Evolutionary conservation across 1,140 invertebrate species (phyloP), one percentile per base, ranked within the genome.

Genomic region (Drosophila malerkotliana): DNA sequence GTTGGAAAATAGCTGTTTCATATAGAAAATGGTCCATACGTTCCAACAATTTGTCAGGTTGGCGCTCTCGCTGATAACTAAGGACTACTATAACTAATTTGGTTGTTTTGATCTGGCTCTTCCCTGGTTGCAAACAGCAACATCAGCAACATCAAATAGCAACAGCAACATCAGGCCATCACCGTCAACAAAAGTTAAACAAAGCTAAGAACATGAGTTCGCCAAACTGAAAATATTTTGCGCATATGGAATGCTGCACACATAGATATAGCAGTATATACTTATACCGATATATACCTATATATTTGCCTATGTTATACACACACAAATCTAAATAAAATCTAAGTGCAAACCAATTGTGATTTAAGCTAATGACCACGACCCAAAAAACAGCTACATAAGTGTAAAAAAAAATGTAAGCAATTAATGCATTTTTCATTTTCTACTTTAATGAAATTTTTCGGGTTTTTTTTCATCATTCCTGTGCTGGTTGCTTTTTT

Each of bases 171-270:
- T 37, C 41, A 30, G 51, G 24, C 61, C 69, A 21, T 48, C 58
- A 28, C n/a, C 73, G 45, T 52, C 34, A 79, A 72, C 63, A 59
- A 41, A 34, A 57, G 54, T n/a, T 72, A 48, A 47, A 69, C 10
- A 63, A 49, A 52, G 59, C 24, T 56, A 64, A 30, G 15, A 68
- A 58, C 44, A 51, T 55, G 59, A 57, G 39, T 47, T 54, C 39
- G 53, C 56, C n/a, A 57, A 41, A 60, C 28, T 34, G 45, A 55
- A 60, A 48, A 58, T 66, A 48, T 60, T 76, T 74, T 78, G 74
- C 77, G 77, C 81, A 85, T 87, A 87, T 87, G 79, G 79, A 88
- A 81, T 85, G 81, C 68, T 78, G 77, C 59, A 77, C 48, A 62
- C 55, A 56, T 66, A 63, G 47, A 57, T 44, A 63, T 54, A 66